phyloP scores from a whole-genome alignment of 2,113 vertebrate genomes.

The Myotis davidii region DNA sequence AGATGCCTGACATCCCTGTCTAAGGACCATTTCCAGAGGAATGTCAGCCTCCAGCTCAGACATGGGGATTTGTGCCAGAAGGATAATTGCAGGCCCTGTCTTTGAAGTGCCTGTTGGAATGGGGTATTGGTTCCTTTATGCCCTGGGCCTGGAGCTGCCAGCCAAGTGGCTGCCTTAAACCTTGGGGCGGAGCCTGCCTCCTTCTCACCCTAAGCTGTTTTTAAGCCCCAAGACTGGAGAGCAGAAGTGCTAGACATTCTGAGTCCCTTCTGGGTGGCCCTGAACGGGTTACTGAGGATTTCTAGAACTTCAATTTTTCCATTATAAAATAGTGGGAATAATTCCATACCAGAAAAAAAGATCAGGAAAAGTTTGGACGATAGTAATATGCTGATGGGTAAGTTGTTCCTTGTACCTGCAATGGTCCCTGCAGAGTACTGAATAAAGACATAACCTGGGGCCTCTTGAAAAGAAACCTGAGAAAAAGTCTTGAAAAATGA shows the following conservation, averaged over 20 bases:
- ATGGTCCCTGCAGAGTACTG: neutral
- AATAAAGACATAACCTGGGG: conserved; percentile 50
- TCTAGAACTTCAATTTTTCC: neutral
- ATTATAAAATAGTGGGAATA: neutral
- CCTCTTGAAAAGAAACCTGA: conserved; percentile 59
- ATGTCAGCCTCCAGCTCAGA: conserved; percentile 2
- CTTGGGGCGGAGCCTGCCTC: neutral
- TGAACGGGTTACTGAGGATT: neutral
- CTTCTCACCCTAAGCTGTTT: neutral
- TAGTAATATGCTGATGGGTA: neutral
- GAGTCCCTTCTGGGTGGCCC: conserved; percentile 36
- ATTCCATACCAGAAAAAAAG: neutral
- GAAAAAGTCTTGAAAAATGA: conserved; percentile 44
- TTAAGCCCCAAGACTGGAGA: neutral
- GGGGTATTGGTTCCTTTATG: conserved; percentile 7
- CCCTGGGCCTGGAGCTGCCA: neutral
- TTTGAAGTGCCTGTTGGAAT: conserved; percentile 51
- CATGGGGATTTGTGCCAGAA: neutral
- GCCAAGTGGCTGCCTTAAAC: neutral
- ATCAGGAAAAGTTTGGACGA: neutral
- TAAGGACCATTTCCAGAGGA: conserved; percentile 52
- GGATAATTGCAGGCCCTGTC: neutral
- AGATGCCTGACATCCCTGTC: neutral
- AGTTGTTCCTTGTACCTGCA: conserved; percentile 18
- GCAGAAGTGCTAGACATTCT: neutral